Evolutionary conservation across 2,797 vertebrate genomes (phyloP), one percentile per base, ranked within the genome.

Genomic region (Parambassis ranga): DNA sequence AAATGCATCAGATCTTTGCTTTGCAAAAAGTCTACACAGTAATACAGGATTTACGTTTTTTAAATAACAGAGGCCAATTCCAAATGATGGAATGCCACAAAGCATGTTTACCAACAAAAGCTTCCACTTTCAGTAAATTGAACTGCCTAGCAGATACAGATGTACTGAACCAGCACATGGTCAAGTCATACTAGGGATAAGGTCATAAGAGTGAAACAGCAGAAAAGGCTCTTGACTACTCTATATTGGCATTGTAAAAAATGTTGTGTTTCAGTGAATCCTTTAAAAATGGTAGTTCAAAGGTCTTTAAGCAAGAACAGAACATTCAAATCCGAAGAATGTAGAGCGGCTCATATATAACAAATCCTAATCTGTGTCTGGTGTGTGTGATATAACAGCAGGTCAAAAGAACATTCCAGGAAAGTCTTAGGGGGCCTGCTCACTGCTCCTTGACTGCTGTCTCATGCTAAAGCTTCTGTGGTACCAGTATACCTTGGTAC

Each of bases 341-440:
- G 27, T 27, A 42, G 32, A 64, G 38, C 36, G 15, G 19, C 70
- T 69, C 36, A 41, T 55, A 67, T 51, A 64, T 11, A 38, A 42
- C 11, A 19, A 48, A 27, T 10, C 51, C 55, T 75, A 79, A 75
- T 82, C 71, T 75, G 46, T 41, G 62, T 31, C 49, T 47, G 55
- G 56, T 55, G 53, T 7, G 49, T 60, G 64, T 81, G 81, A 84
- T 73, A 56, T 68, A 84, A 82, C 86, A 84, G 79, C 77, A 78
- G 74, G 72, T 77, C 75, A 74, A 59, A 65, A 53, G 71, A 86
- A 87, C 86, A 90, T 89, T 92, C 82, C 85, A 81, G 79, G 51
- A 79, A 66, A 81, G 84, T 86, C 69, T 86, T 77, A 86, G 68
- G 83, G 69, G 81, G 65, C 69, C 73, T 33, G 22, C 70, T 81